Conservation (phyloP, 2,797 vertebrate genomes). For the Pygocentrus nattereri region DNA sequence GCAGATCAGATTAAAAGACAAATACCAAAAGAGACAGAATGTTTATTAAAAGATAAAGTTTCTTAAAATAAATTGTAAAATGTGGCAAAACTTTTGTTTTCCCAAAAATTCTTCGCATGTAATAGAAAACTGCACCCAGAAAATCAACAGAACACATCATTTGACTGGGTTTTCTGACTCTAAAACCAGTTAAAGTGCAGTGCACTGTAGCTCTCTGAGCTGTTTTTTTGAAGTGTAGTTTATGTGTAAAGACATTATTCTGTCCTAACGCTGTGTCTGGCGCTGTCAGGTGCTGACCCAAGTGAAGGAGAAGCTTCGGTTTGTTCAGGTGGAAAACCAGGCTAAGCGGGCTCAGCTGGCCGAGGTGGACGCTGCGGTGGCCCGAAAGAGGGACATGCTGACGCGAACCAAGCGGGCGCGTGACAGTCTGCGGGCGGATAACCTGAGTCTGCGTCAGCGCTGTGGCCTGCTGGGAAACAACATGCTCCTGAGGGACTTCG, state of each 20-base stretch:
- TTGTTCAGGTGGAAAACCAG: constrained; percentile 72
- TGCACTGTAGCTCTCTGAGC: no score
- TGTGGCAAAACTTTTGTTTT: no score
- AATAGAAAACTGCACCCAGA: no score
- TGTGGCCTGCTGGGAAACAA: constrained; percentile 79
- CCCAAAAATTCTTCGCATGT: no score
- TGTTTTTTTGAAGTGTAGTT: no score
- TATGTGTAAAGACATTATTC: background rate
- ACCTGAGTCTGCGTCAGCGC: constrained; percentile 70
- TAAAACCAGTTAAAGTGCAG: no score
- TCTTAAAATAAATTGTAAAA: no score
- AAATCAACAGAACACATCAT: no score
- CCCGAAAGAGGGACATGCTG: constrained; percentile 70
- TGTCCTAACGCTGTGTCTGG: rapidly evolving
- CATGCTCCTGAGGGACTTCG: constrained; percentile 79
- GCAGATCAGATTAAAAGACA: no score
- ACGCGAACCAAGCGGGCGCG: constrained; percentile 71
- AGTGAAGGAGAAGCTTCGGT: constrained; percentile 81
- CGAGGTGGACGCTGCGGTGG: constrained; percentile 63
- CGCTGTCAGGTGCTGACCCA: constrained; percentile 74
- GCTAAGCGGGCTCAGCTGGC: constrained; percentile 67
- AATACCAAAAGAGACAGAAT: no score
- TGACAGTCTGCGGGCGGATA: constrained; percentile 71
- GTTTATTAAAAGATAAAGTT: no score
- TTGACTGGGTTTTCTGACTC: no score